These are phyloP conservation scores for Bombycilla garrulus DNA, from an alignment of 2,113 vertebrate genomes.

Conservation along the genomic window DNA sequence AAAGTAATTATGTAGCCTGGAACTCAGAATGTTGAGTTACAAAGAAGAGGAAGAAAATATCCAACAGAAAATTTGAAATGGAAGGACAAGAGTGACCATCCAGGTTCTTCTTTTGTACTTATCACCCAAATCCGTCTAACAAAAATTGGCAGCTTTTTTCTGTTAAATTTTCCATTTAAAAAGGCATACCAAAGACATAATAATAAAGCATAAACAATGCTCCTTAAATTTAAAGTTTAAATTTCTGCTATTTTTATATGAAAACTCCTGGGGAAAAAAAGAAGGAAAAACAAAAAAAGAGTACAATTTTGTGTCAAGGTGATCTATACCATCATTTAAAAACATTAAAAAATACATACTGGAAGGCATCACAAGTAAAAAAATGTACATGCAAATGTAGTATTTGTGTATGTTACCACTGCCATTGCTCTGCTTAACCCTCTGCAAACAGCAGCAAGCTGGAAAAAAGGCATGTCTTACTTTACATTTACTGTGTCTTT, in stretches of 20 bases:
- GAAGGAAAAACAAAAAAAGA: not conserved
- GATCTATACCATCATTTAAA: not conserved
- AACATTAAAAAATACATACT: not conserved
- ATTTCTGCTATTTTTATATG: not conserved
- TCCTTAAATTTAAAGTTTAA: not conserved
- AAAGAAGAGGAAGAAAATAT: not conserved
- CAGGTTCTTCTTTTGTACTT: not conserved
- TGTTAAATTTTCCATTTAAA: not conserved
- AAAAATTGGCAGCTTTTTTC: not conserved
- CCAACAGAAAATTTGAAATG: not conserved
- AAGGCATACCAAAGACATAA: not conserved
- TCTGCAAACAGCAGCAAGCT: not conserved
- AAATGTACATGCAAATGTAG: not conserved
- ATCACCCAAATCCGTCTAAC: not conserved
- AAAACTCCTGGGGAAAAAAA: not conserved
- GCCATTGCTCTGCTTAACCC: not conserved
- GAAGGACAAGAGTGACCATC: not conserved
- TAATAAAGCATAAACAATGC: not conserved
- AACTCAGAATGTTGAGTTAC: not conserved
- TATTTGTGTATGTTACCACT: not conserved
- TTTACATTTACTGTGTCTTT: not conserved
- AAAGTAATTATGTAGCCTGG: not conserved
- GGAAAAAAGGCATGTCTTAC: not conserved
- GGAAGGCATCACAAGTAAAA: not conserved
- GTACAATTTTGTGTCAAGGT: not conserved